Evolutionary conservation across 2,888 invertebrate species (phyloP), one percentile per base, ranked within the genome.

Genomic region (Pecten maximus): DNA sequence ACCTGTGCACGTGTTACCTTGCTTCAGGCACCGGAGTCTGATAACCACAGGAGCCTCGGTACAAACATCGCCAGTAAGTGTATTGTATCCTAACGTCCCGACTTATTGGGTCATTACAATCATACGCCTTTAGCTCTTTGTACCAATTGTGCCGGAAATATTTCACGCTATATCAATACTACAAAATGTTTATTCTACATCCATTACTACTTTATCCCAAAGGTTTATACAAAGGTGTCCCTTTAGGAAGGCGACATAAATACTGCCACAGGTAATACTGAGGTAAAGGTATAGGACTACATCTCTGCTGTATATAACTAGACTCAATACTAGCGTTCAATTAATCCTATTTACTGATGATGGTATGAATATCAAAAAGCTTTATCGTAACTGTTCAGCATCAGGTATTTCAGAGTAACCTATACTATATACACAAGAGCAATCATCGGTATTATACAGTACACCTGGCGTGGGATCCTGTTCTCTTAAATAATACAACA

Each of bases 121-220:
- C 28, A 74, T 23, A 74, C 10, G 74, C 74, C 74, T 74, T 23
- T 35, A 35, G 74, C 74, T 74, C 74, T 74, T 74, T 74, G 74
- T 74, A 74, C 74, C 74, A 35, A 74, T 74, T 74, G 74, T 74
- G 74, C 74, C 23, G 74, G 74, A 74, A 28, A 35, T 74, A 74
- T 74, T 74, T 74, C 74, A 74, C 35, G 28, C 74, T 74, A 74
- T 23, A 28, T 35, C 16, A 74, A 74, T 35, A 74, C 74, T 74
- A 74, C 74, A 74, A 74, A 74, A 35, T 35, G 8, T 74, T 74
- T 35, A 35, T 54, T 74, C 35, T 74, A 74, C 15, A 10, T 28
- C 74, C 74, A 28, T 35, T 28, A 12, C 74, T 35, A 35, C 28
- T 74, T 74, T 10, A 74, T 74, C 35, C 28, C 28, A 35, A 74